These are phyloP conservation scores for human DNA, from an alignment of 2,113 vertebrate species.

Conservation along the genomic window GRCh38 chr13:94963501-94964000, in stretches of 20 bases:
- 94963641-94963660: neutral
- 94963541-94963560: neutral
- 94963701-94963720: neutral
- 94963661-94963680: neutral
- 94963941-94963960: slow-evolving; percentile 67
- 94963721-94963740: neutral
- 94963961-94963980: slow-evolving; percentile 75
- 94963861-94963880: neutral
- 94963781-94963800: neutral
- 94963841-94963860: slow-evolving; percentile 50
- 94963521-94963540: neutral
- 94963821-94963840: neutral
- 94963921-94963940: slow-evolving; percentile 55
- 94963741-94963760: neutral
- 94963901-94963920: slow-evolving; percentile 60
- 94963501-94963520: neutral
- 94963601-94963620: neutral
- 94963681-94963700: neutral
- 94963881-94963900: slow-evolving; percentile 37
- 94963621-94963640: neutral
- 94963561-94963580: neutral
- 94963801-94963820: neutral
- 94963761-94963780: neutral
- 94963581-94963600: neutral
- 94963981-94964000: slow-evolving; percentile 70